These are phyloP conservation scores for Cacatua alba DNA, from an alignment of 2,113 vertebrate genomes.

Conservation along the genomic window DNA sequence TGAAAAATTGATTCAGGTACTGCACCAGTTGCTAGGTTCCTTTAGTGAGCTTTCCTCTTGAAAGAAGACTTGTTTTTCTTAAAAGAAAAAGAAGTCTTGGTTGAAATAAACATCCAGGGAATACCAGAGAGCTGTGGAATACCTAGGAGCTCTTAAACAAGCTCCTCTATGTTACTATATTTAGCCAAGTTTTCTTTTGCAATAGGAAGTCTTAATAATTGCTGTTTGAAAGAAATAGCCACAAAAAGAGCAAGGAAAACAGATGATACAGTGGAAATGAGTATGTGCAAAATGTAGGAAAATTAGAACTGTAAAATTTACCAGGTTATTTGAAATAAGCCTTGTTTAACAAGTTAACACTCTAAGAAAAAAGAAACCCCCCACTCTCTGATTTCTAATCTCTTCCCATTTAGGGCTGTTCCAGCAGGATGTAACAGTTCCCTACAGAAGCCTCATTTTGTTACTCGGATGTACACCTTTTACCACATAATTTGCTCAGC, in stretches of 20 bases:
- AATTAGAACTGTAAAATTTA: background rate
- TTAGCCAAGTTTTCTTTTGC: conserved; percentile 25
- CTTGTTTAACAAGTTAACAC: background rate
- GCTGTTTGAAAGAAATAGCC: background rate
- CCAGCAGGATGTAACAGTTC: background rate
- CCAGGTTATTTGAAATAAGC: background rate
- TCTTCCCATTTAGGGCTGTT: background rate
- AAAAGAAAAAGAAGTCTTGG: background rate
- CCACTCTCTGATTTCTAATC: background rate
- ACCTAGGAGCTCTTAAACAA: conserved; percentile 15
- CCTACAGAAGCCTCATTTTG: background rate
- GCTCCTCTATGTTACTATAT: background rate
- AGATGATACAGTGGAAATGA: background rate
- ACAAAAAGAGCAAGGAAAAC: background rate
- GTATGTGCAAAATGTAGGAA: background rate
- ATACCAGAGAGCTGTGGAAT: conserved; percentile 17
- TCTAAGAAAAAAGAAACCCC: background rate
- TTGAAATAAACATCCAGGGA: conserved; percentile 32
- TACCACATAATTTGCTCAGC: background rate
- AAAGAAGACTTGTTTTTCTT: background rate
- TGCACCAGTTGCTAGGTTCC: background rate
- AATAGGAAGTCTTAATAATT: conserved; percentile 18
- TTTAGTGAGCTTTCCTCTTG: background rate
- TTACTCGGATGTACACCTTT: background rate
- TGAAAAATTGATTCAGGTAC: background rate